Base-by-base conservation (phyloP, 2,888 invertebrate species). In the Mimumesa dahlbomi region DNA sequence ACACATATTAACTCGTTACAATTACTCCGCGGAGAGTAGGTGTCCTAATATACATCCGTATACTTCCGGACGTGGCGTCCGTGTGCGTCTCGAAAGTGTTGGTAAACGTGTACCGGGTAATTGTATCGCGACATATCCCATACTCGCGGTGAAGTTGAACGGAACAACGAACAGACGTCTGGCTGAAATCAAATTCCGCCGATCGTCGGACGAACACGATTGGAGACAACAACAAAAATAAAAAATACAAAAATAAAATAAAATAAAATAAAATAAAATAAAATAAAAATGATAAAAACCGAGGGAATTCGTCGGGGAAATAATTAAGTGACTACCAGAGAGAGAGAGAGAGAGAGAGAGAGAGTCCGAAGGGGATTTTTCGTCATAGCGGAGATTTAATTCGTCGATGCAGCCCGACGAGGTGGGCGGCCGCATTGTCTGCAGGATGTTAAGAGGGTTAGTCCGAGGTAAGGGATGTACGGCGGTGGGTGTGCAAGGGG, bases 371-470 rank as follows among this genome's bases (percentile, higher is more conserved):
- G 19, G 22, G 36, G 48, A 56, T 73, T 77, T 77, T 66, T 64
- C 40, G 50, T 43, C 58, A 46, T 53, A 57, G 49, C 54, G 52
- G 69, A 46, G 62, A 67, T 77, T 73, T 73, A 53, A 69, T 73
- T 69, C 66, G 63, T 42, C 53, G 77, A 73, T 66, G 50, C 59
- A 66, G 70, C 13, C 25, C 19, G 40, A 52, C 14, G 68, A 38
- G 49, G 59, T 54, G 58, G 59, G 61, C 46, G 56, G 58, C 34
- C 61, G 79, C 79, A 79, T 79, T 77, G 79, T 79, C 69, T 69
- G 68, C 57, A 69, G 62, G 75, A 75, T 79, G 69, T 77, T 72
- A 72, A 79, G 75, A 66, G 72, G 69, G 73, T 67, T 75, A 73
- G 63, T 43, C 31, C 40, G 59, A 59, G 64, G 48, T 62, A 49